Conservation (phyloP, 2,888 invertebrate genomes). For the Acanthosepion pharaonis region DNA sequence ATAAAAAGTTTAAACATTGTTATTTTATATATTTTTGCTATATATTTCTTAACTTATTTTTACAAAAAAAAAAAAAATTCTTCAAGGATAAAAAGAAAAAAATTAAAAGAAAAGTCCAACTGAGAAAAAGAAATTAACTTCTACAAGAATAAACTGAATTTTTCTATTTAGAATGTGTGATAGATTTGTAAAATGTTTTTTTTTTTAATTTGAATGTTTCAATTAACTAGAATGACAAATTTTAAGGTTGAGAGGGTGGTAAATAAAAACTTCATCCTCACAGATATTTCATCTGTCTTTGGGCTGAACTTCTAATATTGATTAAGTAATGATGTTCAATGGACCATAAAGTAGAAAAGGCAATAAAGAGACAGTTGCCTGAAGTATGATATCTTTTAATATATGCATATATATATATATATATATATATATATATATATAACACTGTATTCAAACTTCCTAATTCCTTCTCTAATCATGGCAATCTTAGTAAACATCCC, state of each 20-base stretch:
- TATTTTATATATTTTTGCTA: too few species aligned
- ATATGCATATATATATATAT: not conserved
- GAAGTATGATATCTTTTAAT: not conserved
- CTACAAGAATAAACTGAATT: not conserved
- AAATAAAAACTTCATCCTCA: not conserved
- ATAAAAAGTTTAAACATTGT: too few species aligned
- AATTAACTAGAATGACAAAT: not conserved
- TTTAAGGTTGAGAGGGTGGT: not conserved
- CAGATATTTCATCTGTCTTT: not conserved
- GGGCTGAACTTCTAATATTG: not conserved
- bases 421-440: not conserved
- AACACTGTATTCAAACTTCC: not conserved
- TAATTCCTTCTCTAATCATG: too few species aligned
- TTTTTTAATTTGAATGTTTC: not conserved
- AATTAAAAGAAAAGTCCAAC: not conserved
- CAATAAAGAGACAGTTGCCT: not conserved
- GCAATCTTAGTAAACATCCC: too few species aligned
- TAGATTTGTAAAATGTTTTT: not conserved
- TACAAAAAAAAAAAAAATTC: too few species aligned
- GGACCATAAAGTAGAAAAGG: not conserved
- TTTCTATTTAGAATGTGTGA: not conserved
- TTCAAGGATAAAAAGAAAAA: not conserved
- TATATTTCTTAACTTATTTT: too few species aligned
- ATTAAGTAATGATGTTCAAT: not conserved
- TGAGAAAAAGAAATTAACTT: not conserved